A percentile compares a stretch with the other conserved stretches of the same genome.
Conservation (phyloP, 2,888 invertebrate species). For the Metallyticus violacea region DNA sequence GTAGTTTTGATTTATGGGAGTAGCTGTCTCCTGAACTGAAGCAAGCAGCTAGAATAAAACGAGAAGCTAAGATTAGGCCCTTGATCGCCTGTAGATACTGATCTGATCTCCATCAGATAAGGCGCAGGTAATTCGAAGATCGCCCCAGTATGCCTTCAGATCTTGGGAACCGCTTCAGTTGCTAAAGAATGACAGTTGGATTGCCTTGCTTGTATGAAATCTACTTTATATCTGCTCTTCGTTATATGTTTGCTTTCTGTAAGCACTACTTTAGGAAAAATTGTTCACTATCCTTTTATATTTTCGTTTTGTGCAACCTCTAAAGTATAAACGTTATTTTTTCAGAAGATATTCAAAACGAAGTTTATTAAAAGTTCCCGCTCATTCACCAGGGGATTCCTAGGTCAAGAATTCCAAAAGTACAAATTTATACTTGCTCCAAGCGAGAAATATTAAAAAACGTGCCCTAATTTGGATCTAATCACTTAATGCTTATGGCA, state of each 20-base stretch:
- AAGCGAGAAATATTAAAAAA: no score
- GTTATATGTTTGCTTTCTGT: neutral
- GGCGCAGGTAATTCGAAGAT: neutral
- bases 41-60: neutral
- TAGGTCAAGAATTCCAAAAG: no score
- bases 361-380: no score
- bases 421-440: no score
- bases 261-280: no score
- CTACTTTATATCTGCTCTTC: neutral
- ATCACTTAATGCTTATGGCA: no score
- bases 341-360: no score
- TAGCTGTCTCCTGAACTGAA: neutral
- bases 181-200: neutral
- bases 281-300: no score
- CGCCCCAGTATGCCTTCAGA: neutral
- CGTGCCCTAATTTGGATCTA: no score
- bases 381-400: no score
- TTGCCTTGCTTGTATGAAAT: neutral
- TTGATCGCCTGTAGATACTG: neutral
- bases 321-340: no score
- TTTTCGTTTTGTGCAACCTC: neutral
- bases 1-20: neutral
- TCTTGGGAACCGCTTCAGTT: neutral
- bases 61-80: neutral
- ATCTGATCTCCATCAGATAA: neutral